phyloP scores from a whole-genome alignment of 1,140 invertebrate species.

The Heliconius nattereri region DNA sequence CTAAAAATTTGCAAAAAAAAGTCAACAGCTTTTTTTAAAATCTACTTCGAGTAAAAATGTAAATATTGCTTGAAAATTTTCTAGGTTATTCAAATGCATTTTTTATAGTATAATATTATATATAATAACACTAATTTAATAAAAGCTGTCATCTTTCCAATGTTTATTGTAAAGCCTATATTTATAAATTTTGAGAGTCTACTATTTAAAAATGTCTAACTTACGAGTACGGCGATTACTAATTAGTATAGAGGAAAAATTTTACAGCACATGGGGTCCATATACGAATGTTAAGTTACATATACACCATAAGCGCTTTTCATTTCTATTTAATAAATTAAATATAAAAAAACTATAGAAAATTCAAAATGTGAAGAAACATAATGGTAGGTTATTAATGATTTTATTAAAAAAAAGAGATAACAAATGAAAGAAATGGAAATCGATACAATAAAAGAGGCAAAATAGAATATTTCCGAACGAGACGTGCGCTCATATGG shows the following conservation, averaged over 20 bases:
- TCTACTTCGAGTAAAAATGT: conserved; percentile 1
- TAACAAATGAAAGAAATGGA: neutral
- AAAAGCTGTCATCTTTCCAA: conserved; percentile 22
- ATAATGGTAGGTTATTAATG: neutral
- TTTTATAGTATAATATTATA: neutral
- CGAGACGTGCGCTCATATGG: conserved; percentile 85
- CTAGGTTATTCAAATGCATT: conserved; percentile 8
- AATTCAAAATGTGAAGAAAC: no score
- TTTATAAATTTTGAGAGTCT: conserved; percentile 4
- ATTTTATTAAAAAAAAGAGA: neutral
- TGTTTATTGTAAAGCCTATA: neutral
- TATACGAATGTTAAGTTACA: neutral
- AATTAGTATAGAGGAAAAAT: conserved; percentile 11
- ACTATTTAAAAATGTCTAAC: conserved; percentile 30
- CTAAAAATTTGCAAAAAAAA: conserved; percentile 20
- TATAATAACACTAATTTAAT: neutral
- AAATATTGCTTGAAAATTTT: conserved; percentile 5
- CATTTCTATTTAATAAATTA: no score
- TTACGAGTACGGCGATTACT: conserved; percentile 28
- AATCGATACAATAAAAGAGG: no score
- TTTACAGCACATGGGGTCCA: conserved; percentile 31
- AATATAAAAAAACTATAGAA: no score
- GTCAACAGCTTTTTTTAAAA: conserved; percentile 18
- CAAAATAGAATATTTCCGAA: no score
- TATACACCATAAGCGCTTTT: no score